A percentile compares a stretch with the other conserved stretches of the same genome.
These are phyloP conservation scores for Bovichtus diacanthus DNA, from an alignment of 2,797 vertebrate species.

Conservation along the genomic window DNA sequence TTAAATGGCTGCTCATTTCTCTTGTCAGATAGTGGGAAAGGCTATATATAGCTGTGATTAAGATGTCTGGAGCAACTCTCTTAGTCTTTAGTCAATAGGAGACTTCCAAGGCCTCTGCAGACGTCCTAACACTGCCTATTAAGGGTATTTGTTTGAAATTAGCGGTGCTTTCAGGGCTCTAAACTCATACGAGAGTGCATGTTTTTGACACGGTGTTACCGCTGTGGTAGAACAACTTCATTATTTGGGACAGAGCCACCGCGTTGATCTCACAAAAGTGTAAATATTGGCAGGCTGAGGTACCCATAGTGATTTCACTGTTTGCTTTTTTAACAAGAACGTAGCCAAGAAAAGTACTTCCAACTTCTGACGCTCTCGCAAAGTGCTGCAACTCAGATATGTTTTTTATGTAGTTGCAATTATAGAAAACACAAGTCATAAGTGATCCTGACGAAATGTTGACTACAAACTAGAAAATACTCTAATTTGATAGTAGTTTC, in stretches of 20 bases:
- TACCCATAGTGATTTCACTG: constrained; percentile 46
- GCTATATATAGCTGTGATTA: constrained; percentile 80
- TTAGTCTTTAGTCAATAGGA: constrained; percentile 66
- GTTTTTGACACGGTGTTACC: constrained; percentile 45
- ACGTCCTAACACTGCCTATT: constrained; percentile 50
- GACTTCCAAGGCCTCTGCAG: constrained; percentile 56
- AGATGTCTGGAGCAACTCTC: constrained; percentile 72
- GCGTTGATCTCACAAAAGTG: constrained; percentile 52
- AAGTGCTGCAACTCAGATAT: constrained; percentile 4
- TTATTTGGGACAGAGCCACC: constrained; percentile 44
- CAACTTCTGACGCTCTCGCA: constrained; percentile 23
- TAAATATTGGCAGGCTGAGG: constrained; percentile 38
- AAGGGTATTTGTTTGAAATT: constrained; percentile 66
- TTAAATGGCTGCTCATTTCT: constrained; percentile 82
- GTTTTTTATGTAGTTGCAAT: constrained; percentile 11
- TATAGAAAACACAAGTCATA: constrained; percentile 13
- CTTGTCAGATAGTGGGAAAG: constrained; percentile 76
- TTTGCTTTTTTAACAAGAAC: constrained; percentile 30
- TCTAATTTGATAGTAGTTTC: background rate
- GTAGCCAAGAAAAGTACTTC: constrained; percentile 47
- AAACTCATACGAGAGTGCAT: constrained; percentile 6
- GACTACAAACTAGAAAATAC: background rate
- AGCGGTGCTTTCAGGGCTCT: constrained; percentile 45
- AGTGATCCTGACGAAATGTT: background rate
- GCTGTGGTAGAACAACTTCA: constrained; percentile 29